Evolutionary conservation across 2,888 invertebrate species (phyloP).

Genomic region (Agriopis aurantiaria): DNA sequence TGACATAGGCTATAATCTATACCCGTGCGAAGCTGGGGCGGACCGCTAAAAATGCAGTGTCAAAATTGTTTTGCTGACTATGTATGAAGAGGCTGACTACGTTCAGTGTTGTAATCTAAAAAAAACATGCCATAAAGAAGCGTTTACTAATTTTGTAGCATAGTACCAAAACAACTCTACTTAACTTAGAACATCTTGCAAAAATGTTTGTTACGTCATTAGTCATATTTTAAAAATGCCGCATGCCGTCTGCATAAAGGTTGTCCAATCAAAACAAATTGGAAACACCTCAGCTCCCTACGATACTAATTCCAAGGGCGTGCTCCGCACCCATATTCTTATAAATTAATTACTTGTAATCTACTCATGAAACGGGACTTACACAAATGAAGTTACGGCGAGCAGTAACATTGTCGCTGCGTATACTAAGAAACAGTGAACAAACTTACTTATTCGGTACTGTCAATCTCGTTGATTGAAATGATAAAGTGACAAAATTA

Average conservation of each 20-base stretch:
- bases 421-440: slow-evolving; percentile 24
- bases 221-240: background rate
- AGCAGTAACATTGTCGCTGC: slow-evolving; percentile 31
- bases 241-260: slow-evolving; percentile 9
- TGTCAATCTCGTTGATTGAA: background rate
- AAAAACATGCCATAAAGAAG: no score
- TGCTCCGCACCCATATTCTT: slow-evolving; percentile 81
- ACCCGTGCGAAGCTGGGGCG: no score
- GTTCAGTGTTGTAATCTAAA: no score
- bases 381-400: slow-evolving; percentile 84
- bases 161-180: no score
- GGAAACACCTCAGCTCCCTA: slow-evolving; percentile 61
- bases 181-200: background rate
- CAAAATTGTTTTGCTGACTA: no score
- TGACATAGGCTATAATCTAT: no score
- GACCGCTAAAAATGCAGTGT: no score
- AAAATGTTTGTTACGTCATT: background rate
- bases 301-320: slow-evolving; percentile 71
- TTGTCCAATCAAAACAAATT: slow-evolving; percentile 45
- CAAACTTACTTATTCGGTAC: background rate
- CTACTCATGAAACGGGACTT: slow-evolving; percentile 84
- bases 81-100: no score
- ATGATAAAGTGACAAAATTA: background rate
- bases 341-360: slow-evolving; percentile 87
- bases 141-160: no score